A percentile compares a stretch with the other conserved stretches of the same genome.
Evolutionary conservation across 1,140 invertebrate genomes (phyloP).

Genomic region (Drosophila obscura): DNA sequence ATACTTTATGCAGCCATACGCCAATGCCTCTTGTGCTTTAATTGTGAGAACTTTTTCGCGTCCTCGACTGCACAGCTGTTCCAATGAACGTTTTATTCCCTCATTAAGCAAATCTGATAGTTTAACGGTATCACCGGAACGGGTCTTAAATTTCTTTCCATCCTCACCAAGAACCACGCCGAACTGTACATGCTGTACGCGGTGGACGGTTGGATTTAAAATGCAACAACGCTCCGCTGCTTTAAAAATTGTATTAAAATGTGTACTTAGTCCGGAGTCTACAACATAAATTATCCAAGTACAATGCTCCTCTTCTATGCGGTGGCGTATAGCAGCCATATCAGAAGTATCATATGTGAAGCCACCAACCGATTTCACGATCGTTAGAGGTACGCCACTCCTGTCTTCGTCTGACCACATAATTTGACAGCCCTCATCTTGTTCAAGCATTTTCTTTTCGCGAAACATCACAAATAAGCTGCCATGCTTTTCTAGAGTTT

Average conservation of each 20-base stretch:
- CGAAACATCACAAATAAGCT: constrained; percentile 98
- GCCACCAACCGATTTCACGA: constrained; percentile 99
- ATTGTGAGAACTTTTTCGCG: constrained; percentile 93
- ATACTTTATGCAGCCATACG: constrained; percentile 99
- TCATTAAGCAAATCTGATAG: constrained; percentile 97
- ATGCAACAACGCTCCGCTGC: constrained; percentile 90
- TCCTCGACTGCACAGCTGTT: constrained; percentile 96
- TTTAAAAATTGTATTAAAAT: constrained; percentile 91
- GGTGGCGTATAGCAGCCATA: constrained; percentile 94
- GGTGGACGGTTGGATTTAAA: constrained; percentile 86
- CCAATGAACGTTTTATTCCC: constrained; percentile 92
- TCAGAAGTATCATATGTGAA: constrained; percentile 99
- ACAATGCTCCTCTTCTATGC: constrained; percentile 94
- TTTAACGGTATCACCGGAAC: constrained; percentile 97
- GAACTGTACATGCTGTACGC: constrained; percentile 96
- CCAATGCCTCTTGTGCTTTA: constrained; percentile 94
- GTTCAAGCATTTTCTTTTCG: constrained; percentile 92
- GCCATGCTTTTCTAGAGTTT: constrained; percentile 95
- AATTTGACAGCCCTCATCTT: constrained; percentile 96
- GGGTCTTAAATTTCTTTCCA: constrained; percentile 99
- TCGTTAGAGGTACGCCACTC: constrained; percentile 92
- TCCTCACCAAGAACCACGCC: constrained; percentile 99
- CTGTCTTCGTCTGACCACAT: constrained; percentile 91
- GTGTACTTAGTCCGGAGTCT: constrained; percentile 96
- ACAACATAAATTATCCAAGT: constrained; percentile 98